Evolutionary conservation across 2,888 invertebrate genomes (phyloP), one percentile per base, ranked within the genome.

Genomic region (Trichopria drosophilae): DNA sequence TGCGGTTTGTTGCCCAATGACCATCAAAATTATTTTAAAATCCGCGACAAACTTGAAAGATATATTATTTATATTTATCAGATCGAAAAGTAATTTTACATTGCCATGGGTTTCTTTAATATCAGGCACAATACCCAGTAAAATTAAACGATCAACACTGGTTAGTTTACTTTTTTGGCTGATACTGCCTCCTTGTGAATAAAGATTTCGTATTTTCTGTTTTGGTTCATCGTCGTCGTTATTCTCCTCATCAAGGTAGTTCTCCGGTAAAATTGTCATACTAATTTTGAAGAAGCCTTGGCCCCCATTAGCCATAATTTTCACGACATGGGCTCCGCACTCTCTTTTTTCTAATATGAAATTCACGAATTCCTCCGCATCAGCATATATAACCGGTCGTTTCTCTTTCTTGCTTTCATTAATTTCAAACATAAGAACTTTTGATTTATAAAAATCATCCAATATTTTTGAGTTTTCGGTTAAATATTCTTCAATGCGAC

Each of bases 11-110:
- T 28, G 28, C 28, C 28, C 28, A 28, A 28, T 6, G 3, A 28
- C 6, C 28, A 28, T 28, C n/a, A n/a, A n/a, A n/a, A n/a, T n/a
- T n/a, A n/a, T n/a, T n/a, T 28, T 28, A 28, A 28, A 28, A 28
- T 28, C 28, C 6, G n/a, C 28, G 28, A 28, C 6, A 28, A 28
- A 28, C 28, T 28, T 28, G 28, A 28, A 28, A 6, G 28, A 28
- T 5, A 28, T 12, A 3, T 28, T 28, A 28, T 28, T 28, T 28
- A 28, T 28, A 28, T 28, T 28, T 28, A 28, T 28, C 3, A 28
- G 28, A 28, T 28, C 28, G 6, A 28, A 28, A 28, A 28, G 3
- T 28, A 28, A 28, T 28, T 28, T 28, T 4, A 28, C 13, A 28
- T 28, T 28, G 6, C 28, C 28, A 6, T 28, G 6, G 13, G 28